These are phyloP conservation scores for Malurus elegans DNA, from an alignment of 2,113 vertebrate species.

Conservation along the genomic window DNA sequence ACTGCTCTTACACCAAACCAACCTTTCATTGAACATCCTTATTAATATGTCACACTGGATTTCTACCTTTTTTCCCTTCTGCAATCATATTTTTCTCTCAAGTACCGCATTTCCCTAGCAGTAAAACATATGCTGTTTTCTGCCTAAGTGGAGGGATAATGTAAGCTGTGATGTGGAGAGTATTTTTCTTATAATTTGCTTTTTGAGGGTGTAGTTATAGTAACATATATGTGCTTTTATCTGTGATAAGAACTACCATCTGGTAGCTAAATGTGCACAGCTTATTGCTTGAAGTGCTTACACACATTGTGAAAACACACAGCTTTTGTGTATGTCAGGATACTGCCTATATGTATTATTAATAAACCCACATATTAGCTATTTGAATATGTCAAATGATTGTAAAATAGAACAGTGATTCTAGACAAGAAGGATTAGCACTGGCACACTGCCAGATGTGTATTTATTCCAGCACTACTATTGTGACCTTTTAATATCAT, in stretches of 20 bases:
- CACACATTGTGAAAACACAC: slow-evolving; percentile 77
- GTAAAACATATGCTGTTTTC: slow-evolving; percentile 77
- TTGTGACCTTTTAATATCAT: slow-evolving; percentile 65
- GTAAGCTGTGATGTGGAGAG: slow-evolving; percentile 74
- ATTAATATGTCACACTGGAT: background rate
- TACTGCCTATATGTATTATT: slow-evolving; percentile 68
- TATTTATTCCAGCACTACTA: slow-evolving; percentile 39
- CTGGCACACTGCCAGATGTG: background rate
- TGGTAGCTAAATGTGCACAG: slow-evolving; percentile 74
- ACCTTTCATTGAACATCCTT: background rate
- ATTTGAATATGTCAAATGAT: slow-evolving; percentile 55
- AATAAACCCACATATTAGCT: slow-evolving; percentile 73
- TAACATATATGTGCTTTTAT: slow-evolving; percentile 77
- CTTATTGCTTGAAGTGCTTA: slow-evolving; percentile 70
- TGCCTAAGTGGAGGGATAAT: slow-evolving; percentile 71
- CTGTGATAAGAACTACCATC: slow-evolving; percentile 77
- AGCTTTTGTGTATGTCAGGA: slow-evolving; percentile 77
- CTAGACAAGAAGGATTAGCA: slow-evolving; percentile 17
- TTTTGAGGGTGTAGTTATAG: slow-evolving; percentile 68
- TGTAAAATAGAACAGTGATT: slow-evolving; percentile 35
- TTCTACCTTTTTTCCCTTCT: background rate
- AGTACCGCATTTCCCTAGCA: slow-evolving; percentile 33
- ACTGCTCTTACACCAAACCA: background rate
- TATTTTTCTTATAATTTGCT: slow-evolving; percentile 65
- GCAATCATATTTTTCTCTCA: slow-evolving; percentile 43